A percentile compares a stretch with the other conserved stretches of the same genome.
Conservation (phyloP, 2,113 vertebrate genomes). For the Sterna hirundo region DNA sequence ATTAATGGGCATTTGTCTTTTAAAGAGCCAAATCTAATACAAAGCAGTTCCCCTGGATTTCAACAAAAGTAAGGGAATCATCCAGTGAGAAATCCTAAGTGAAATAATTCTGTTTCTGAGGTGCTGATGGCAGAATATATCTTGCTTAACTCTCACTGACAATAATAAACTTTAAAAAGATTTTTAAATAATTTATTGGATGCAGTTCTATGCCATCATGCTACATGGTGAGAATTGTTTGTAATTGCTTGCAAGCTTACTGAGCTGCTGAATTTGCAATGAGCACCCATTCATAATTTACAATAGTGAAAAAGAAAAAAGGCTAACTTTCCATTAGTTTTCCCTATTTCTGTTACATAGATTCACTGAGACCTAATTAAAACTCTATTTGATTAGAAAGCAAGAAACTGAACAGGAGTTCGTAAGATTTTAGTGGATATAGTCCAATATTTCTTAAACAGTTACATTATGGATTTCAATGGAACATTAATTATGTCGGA, state of each 20-base stretch:
- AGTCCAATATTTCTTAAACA: conserved; percentile 12
- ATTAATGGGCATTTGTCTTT: background rate
- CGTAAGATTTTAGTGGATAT: background rate
- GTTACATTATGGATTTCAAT: conserved; percentile 1
- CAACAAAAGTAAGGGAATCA: background rate
- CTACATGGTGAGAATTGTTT: conserved; percentile 50
- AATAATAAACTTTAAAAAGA: conserved; percentile 26
- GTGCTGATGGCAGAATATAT: background rate
- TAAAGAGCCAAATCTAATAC: background rate
- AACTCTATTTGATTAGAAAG: background rate
- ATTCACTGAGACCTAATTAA: conserved; percentile 10
- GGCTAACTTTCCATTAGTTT: conserved; percentile 11
- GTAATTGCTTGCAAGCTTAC: conserved; percentile 53
- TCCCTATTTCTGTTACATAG: background rate
- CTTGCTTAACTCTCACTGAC: conserved; percentile 15
- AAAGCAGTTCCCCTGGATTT: background rate
- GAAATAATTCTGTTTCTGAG: conserved; percentile 23
- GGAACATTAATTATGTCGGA: conserved; percentile 21
- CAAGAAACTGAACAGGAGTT: background rate
- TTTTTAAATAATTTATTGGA: conserved; percentile 64
- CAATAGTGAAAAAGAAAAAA: conserved; percentile 20
- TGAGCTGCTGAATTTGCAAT: conserved; percentile 30
- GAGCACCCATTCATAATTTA: conserved; percentile 61
- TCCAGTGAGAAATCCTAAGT: background rate
- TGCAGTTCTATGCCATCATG: conserved; percentile 4